A percentile compares a stretch with the other conserved stretches of the same genome.
Evolutionary conservation across 2,113 vertebrate genomes (phyloP).

Genomic region (Pomatorhinus ruficollis): DNA sequence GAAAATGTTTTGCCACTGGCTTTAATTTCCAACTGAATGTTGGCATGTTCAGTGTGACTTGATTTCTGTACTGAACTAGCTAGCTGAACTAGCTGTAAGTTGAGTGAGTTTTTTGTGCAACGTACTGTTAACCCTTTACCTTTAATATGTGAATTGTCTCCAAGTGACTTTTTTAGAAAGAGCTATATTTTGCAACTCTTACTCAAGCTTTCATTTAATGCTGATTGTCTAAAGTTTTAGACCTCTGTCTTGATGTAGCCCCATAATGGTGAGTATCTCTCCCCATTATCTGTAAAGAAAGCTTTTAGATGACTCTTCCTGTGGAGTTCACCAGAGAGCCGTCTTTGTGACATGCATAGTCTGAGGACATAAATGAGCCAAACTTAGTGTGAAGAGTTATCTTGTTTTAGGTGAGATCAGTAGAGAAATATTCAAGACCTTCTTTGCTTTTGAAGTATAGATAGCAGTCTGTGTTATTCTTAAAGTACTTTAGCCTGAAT

Average conservation of each 20-base stretch:
- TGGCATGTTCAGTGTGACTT: neutral
- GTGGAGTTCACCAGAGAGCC: neutral
- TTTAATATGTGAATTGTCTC: neutral
- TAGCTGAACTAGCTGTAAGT: neutral
- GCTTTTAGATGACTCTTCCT: neutral
- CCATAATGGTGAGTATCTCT: neutral
- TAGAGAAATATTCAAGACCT: neutral
- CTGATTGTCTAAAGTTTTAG: neutral
- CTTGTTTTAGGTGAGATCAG: neutral
- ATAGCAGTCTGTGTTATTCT: fast-evolving
- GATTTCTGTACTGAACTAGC: neutral
- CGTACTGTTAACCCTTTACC: neutral
- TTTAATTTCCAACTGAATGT: neutral
- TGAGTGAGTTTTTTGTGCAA: neutral
- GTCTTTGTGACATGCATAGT: neutral
- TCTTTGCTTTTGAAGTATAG: neutral
- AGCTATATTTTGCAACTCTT: neutral
- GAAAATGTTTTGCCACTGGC: neutral
- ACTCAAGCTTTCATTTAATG: neutral
- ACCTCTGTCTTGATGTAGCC: neutral
- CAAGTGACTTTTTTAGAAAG: neutral
- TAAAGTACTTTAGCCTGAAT: neutral
- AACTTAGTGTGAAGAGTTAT: neutral
- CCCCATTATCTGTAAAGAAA: neutral
- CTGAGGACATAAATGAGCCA: neutral